Base-by-base conservation (phyloP, 2,797 vertebrate genomes). In the Glyptemys insculpta region DNA sequence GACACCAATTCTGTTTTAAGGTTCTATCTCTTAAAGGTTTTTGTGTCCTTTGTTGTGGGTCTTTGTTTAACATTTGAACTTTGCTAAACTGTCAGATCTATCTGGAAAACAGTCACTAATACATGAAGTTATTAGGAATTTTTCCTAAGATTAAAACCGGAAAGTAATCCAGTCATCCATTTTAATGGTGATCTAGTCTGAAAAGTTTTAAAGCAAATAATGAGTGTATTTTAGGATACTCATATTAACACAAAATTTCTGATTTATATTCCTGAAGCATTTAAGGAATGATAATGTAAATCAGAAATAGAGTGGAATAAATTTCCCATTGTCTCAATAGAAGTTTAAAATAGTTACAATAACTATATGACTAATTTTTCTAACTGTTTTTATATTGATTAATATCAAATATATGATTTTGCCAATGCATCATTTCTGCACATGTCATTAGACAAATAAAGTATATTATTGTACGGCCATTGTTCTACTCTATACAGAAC, bases 341-440 rank as follows among this genome's bases (percentile, higher is more conserved):
- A 86, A 92, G 34, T 94, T 97, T 85, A 72, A 96, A 96, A 91
- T 88, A 88, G 96, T 96, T 95, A 87, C 50, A 79, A 49, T 47
- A 78, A 16, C 27, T 47, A 15, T 8, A 47, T 47, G 41, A 29
- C 74, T 49, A 78, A 31, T 47, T 78, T 78, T 49, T 27, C 25
- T 31, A 78, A 78, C 25, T 31, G 72, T 7, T 78, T 76, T 78
- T 78, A 31, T 78, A 23, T 15, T 68, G 65, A 68, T 68, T 8
- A 18, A 31, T 94, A 85, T 80, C 49, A 84, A 68, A 89, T 65
- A 3, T 79, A 79, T 81, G 44, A 57, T 88, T 96, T 89, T 93
- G 76, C 53, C 87, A 78, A 81, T 94, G 93, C 87, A n/a, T 88
- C 44, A 85, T 89, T 59, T 92, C 90, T 94, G 0, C 79, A 85